Evolutionary conservation across 2,888 invertebrate genomes (phyloP), one percentile per base, ranked within the genome.

Genomic region (Dysmachus trigonus): DNA sequence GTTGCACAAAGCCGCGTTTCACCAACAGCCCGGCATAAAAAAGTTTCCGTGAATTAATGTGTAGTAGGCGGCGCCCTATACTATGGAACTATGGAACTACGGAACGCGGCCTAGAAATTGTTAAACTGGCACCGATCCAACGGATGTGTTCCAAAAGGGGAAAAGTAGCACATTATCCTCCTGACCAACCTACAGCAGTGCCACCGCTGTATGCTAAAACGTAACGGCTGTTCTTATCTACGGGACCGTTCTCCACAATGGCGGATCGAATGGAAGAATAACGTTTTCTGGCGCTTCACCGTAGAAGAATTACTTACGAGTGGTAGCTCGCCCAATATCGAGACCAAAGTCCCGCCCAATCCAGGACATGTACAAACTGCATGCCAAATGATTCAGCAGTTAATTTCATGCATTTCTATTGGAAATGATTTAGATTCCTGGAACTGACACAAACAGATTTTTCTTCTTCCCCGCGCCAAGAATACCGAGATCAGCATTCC

Each of bases 371-470:
- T 62, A 81, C 8, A 33, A 18, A 53, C 53, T 81, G 81, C 62
- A 62, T 81, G 81, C 81, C 81, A 81, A 81, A 53, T 81, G 81
- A 81, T 62, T 81, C 81, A 62, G 81, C 81, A 81, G 81, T 81
- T 81, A 81, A 81, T 81, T 81, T 81, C 47, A 53, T 81, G 81
- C 81, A 81, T 81, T 81, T 81, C 81, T 81, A 53, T 81, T 62
- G 81, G 35, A 81, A 81, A 81, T 81, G 81, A 81, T 81, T 81
- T 81, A 81, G 53, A 51, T 33, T 81, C 33, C 81, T 53, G 31
- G 35, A 62, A 31, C 81, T 81, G 81, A 81, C 81, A 81, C 62
- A 81, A 81, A 53, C 81, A 81, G 81, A 81, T 62, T 81, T 62
- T 81, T 81, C 81, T 62, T 33, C 33, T 47, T 47, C 53, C 8